Evolutionary conservation across 2,888 invertebrate species (phyloP).

Genomic region (Diachrysia chrysitis): DNA sequence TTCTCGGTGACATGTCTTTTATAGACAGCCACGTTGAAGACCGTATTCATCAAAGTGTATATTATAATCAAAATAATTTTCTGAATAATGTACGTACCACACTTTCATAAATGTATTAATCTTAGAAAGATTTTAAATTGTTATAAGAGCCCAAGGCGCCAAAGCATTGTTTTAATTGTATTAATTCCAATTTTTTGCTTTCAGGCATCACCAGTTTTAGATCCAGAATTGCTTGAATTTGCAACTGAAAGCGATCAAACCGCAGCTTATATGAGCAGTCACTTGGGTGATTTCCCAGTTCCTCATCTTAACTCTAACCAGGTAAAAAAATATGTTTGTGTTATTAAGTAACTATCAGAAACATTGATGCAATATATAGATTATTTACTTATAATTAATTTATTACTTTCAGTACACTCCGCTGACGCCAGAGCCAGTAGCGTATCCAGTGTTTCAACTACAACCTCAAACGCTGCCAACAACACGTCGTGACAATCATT

Average conservation of each 20-base stretch:
- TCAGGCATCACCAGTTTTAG: conserved; percentile 11
- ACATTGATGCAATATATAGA: neutral
- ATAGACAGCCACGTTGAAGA: conserved; percentile 32
- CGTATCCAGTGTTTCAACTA: conserved; percentile 16
- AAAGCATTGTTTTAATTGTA: neutral
- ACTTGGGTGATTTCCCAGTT: neutral
- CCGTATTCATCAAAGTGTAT: conserved; percentile 15
- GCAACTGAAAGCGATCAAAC: neutral
- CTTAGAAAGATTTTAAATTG: too few species aligned
- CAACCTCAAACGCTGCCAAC: conserved; percentile 13
- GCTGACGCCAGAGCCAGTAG: conserved; percentile 17
- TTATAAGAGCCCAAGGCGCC: too few species aligned
- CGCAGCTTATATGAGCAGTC: neutral
- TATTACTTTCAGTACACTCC: conserved; percentile 32
- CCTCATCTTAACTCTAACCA: conserved; percentile 10
- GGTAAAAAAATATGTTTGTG: conserved; percentile 18
- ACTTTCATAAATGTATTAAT: neutral
- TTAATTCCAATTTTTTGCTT: conserved; percentile 18
- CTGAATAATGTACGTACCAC: conserved; percentile 25
- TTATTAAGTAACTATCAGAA: neutral
- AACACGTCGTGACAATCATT: conserved; percentile 12
- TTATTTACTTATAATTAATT: neutral
- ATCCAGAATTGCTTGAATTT: neutral
- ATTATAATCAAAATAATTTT: neutral
- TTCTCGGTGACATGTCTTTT: conserved; percentile 21